Percentiles rank a stretch among this genome's conserved stretches.
Conservation (phyloP, 2,888 invertebrate genomes). For the Stenotaenia linearis region DNA sequence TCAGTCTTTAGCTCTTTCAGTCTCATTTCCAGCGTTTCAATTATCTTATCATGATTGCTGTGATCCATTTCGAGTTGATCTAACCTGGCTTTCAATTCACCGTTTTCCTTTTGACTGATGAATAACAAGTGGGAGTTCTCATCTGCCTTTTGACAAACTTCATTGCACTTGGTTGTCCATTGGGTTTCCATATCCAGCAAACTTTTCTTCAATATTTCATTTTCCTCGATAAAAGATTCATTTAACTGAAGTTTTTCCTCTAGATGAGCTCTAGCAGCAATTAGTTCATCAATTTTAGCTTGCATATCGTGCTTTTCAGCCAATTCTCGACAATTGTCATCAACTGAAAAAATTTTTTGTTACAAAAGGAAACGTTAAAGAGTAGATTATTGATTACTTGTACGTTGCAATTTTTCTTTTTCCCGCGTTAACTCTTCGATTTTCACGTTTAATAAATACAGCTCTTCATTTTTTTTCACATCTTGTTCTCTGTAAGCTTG, state of each 20-base stretch:
- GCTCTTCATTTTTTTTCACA: background rate
- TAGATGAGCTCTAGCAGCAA: background rate
- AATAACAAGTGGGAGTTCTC: background rate
- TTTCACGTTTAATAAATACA: background rate
- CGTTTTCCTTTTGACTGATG: background rate
- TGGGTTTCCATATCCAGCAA: background rate
- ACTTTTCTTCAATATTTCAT: background rate
- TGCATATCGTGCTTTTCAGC: background rate
- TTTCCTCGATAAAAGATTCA: background rate
- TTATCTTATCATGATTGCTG: background rate
- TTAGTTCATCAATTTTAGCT: background rate
- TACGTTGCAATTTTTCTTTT: background rate
- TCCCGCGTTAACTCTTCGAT: background rate
- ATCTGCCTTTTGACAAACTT: background rate
- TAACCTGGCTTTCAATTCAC: background rate
- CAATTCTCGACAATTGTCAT: background rate
- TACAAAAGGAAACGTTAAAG: no score
- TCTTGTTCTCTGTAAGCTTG: background rate
- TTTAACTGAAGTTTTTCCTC: background rate
- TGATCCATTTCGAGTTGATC: background rate
- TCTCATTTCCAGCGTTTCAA: background rate
- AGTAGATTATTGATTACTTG: background rate
- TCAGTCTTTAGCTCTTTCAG: background rate
- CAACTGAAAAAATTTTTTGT: background rate
- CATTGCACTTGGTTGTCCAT: background rate